These are phyloP conservation scores for Stramonita haemastoma DNA, from an alignment of 2,888 invertebrate species.

Conservation along the genomic window DNA sequence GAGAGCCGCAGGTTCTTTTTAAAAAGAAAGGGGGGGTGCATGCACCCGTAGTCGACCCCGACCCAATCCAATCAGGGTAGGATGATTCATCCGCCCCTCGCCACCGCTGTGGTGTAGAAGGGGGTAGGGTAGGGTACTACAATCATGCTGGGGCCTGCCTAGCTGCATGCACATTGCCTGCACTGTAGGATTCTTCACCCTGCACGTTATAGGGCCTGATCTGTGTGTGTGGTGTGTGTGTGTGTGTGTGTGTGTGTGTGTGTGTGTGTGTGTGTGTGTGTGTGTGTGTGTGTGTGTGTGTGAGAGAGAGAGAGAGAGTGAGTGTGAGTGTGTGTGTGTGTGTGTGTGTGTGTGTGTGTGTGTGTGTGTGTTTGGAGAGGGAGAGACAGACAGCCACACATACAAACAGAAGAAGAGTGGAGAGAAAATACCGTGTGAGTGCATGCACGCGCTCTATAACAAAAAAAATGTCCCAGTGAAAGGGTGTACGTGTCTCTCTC, in stretches of 20 bases:
- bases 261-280: constrained; percentile 6
- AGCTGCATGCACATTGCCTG: neutral
- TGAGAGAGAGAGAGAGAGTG: neutral
- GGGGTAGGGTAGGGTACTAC: no score
- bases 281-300: neutral
- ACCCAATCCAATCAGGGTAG: neutral
- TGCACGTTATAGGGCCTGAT: neutral
- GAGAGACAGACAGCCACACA: no score
- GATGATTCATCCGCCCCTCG: neutral
- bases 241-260: neutral
- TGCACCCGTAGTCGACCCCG: neutral
- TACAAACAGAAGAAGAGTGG: no score
- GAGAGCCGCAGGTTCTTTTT: neutral
- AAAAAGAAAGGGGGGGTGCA: neutral
- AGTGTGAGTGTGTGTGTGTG: constrained; percentile 3
- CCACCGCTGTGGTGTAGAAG: no score
- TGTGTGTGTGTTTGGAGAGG: neutral
- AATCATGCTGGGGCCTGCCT: neutral
- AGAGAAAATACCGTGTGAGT: no score
- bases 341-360: constrained; percentile 1
- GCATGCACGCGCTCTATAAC: no score
- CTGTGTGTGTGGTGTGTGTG: neutral
- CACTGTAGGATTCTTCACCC: neutral
- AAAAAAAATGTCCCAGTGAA: no score
- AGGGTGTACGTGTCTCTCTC: no score